Base-by-base conservation (phyloP, 2,888 invertebrate species). In the Hemicrepidius hirtus region DNA sequence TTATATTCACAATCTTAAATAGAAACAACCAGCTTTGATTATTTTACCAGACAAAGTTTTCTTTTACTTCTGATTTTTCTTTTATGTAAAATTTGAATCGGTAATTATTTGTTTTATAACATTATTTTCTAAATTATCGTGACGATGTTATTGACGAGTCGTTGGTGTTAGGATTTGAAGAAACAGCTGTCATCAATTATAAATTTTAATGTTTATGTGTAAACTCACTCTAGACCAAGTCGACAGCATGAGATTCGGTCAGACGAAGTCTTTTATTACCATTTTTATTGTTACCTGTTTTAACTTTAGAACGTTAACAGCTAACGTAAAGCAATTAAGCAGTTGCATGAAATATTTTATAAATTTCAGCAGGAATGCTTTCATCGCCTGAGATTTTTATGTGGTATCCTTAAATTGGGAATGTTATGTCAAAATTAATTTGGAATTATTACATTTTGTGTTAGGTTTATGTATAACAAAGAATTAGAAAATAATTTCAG, bases 171-270 rank as follows among this genome's bases (percentile, higher is more conserved):
- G 6, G 10, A 40, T 55, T 20, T 28, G 44, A 50, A 59, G 68
- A 57, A 57, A 62, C 68, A 68, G 35, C 50, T 60, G 62, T 62
- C 62, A 62, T 62, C 49, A 68, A 68, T 68, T 62, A 68, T 68
- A 68, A 62, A 60, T 62, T 59, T 68, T 68, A 62, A 68, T 68
- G 62, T 46, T 60, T 62, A 62, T 35, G 62, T 62, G 40, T 60
- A 67, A 67, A 67, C 59, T 59, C 35, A 67, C 59, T 67, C 59
- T 40, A 53, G 57, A 37, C 57, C 37, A 37, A 50, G 64, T 49
- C 35, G 64, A 13, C 32, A 46, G 64, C 35, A 49, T 53, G 53
- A 20, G 64, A 49, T 64, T 64, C 50, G 20, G 64, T 49, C 35
- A 46, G 64, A 62, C 50, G 35, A 7, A 37, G 64, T 6, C 46